These are phyloP conservation scores for Hypena proboscidalis DNA, from an alignment of 2,888 invertebrate genomes.

Conservation along the genomic window DNA sequence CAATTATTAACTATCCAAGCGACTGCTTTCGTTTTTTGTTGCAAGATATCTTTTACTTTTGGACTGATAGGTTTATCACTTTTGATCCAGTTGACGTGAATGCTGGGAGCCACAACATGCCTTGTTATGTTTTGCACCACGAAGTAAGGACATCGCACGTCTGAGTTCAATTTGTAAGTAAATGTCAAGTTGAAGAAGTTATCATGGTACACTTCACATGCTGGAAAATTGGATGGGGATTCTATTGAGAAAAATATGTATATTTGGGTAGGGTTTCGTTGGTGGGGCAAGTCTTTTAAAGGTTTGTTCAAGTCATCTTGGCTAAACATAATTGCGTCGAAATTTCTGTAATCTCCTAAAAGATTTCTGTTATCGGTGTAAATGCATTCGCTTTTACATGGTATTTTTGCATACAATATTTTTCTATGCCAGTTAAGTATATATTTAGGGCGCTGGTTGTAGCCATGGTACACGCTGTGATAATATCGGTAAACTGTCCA, in stretches of 20 bases:
- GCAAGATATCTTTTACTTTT: constrained; percentile 45
- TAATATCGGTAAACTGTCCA: too few relatives aligned
- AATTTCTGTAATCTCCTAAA: constrained; percentile 24
- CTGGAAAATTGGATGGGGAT: constrained; percentile 50
- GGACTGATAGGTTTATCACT: constrained; percentile 31
- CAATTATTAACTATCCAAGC: constrained; percentile 64
- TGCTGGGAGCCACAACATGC: constrained; percentile 55
- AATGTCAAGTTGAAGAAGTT: constrained; percentile 68
- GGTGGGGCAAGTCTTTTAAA: constrained; percentile 31
- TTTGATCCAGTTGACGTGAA: constrained; percentile 42
- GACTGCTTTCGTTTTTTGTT: constrained; percentile 55
- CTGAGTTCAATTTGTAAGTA: constrained; percentile 64
- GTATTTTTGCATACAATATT: too few relatives aligned
- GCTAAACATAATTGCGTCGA: constrained; percentile 56
- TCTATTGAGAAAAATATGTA: constrained; percentile 59
- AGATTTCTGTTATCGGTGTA: not conserved
- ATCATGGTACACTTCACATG: constrained; percentile 59
- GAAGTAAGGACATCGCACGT: constrained; percentile 61
- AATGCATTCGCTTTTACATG: too few relatives aligned
- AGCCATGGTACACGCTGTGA: too few relatives aligned
- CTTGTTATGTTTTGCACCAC: constrained; percentile 49
- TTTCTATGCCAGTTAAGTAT: too few relatives aligned
- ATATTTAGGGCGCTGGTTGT: too few relatives aligned
- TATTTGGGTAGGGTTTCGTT: constrained; percentile 44
- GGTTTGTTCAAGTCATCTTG: constrained; percentile 35